phyloP scores from a whole-genome alignment of 2,113 vertebrate species.

The Petromus typicus region DNA sequence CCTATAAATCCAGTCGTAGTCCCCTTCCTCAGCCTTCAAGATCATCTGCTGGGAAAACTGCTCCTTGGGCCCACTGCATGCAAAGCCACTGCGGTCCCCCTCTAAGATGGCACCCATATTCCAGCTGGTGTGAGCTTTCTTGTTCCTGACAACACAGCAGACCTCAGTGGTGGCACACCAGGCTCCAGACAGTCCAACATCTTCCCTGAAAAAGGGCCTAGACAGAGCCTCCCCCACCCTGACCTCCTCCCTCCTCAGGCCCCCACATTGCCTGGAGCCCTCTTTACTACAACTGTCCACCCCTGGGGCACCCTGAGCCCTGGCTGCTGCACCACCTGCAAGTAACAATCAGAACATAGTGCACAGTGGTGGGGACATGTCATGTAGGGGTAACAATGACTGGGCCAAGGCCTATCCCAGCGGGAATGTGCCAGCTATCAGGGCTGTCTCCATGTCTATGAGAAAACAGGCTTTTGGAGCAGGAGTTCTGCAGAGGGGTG shows the following conservation, averaged over 20 bases:
- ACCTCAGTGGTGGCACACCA: neutral
- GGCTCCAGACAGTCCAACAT: neutral
- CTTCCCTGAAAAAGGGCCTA: neutral
- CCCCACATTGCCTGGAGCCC: fast-evolving
- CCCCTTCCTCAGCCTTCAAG: constrained; percentile 85
- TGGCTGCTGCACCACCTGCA: neutral
- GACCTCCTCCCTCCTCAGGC: neutral
- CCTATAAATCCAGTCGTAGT: constrained; percentile 79
- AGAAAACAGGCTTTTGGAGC: neutral
- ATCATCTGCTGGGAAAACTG: constrained; percentile 87
- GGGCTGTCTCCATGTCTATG: fast-evolving
- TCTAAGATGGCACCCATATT: constrained; percentile 86
- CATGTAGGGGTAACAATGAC: neutral
- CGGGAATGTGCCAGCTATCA: neutral
- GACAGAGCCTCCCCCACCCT: neutral
- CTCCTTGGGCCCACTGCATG: constrained; percentile 88
- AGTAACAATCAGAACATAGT: neutral
- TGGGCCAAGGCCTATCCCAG: neutral
- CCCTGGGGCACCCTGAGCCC: neutral
- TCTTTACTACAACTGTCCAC: neutral
- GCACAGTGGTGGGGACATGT: fast-evolving
- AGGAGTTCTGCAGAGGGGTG: neutral
- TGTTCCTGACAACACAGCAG: constrained; percentile 64
- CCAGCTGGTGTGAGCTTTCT: constrained; percentile 79
- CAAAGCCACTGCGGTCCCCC: constrained; percentile 84